Evolutionary conservation across 2,797 vertebrate species (phyloP).

Genomic region (Kryptopterus vitreolus): DNA sequence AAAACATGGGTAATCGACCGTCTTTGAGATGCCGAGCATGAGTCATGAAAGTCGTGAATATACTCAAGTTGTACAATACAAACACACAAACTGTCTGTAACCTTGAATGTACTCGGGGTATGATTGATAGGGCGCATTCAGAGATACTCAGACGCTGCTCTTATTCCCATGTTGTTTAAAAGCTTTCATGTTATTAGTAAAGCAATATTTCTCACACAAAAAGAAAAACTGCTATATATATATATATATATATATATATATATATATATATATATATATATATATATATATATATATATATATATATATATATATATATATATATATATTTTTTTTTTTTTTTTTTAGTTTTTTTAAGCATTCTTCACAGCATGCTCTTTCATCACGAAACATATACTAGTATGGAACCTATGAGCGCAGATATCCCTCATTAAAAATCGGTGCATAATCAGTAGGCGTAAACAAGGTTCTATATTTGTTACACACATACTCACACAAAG

Average conservation of each 20-base stretch:
- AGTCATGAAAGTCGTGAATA: neutral
- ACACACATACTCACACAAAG: neutral
- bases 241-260: no score
- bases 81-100: neutral
- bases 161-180: neutral
- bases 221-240: no score
- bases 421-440: neutral
- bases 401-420: neutral
- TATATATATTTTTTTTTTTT: no score
- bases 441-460: neutral
- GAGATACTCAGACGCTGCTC: neutral
- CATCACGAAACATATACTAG: neutral
- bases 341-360: no score
- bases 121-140: neutral
- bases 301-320: no score
- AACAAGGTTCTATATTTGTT: neutral
- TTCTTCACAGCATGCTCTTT: neutral
- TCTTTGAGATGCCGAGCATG: neutral
- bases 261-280: no score
- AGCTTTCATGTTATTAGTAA: neutral
- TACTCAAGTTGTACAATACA: neutral
- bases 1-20: neutral
- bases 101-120: neutral
- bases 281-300: no score
- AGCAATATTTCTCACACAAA: no score